phyloP scores from a whole-genome alignment of 2,797 vertebrate genomes.

The Phalanger gymnotis region DNA sequence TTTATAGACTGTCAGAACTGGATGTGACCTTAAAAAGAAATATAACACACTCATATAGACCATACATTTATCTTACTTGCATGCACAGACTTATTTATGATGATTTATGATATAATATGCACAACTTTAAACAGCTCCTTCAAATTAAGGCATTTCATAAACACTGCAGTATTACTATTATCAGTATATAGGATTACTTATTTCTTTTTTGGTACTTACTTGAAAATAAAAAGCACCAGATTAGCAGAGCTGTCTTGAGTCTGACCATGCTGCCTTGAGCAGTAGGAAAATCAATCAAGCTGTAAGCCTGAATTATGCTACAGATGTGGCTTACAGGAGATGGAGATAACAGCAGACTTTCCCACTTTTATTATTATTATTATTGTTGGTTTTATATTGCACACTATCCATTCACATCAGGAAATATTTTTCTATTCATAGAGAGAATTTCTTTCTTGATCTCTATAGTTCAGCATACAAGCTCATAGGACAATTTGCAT shows the following conservation, averaged over 20 bases:
- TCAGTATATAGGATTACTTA: not conserved
- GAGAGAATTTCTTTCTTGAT: not conserved
- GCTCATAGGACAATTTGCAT: not conserved
- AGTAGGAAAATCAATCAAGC: not conserved
- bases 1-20: not conserved
- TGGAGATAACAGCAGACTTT: not conserved
- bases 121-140: not conserved
- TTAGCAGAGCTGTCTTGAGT: not conserved
- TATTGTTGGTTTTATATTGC: not conserved
- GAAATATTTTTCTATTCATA: not conserved
- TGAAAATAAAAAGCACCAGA: not conserved
- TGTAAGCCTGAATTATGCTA: not conserved
- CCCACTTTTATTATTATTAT: not conserved
- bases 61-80: not conserved
- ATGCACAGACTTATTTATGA: not conserved
- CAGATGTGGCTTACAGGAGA: not conserved
- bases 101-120: not conserved
- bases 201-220: not conserved
- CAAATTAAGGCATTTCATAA: not conserved
- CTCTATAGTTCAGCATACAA: not conserved
- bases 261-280: not conserved
- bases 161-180: not conserved
- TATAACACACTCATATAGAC: not conserved
- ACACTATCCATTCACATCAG: not conserved
- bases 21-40: not conserved